Evolutionary conservation across 2,888 invertebrate genomes (phyloP).

Genomic region (Tuberolachnus salignus): DNA sequence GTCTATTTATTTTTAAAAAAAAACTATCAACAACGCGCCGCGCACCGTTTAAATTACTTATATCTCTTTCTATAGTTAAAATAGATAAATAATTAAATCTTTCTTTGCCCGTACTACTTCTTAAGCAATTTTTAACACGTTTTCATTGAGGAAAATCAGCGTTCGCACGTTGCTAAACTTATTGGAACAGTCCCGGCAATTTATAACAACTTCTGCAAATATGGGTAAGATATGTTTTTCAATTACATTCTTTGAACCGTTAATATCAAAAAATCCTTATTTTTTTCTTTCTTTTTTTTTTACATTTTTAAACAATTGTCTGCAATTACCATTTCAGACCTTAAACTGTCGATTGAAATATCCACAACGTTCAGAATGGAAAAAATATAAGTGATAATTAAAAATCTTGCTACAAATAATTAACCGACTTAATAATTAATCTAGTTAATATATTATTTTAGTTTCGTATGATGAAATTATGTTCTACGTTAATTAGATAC

Average conservation of each 20-base stretch:
- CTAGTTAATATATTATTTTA: not conserved
- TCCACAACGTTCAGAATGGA: not conserved
- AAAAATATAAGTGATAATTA: not conserved
- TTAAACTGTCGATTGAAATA: not conserved
- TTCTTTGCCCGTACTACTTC: not conserved
- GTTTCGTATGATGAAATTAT: not conserved
- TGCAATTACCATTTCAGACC: not conserved
- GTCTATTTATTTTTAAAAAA: constrained; percentile 4
- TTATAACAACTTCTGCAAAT: constrained; percentile 26
- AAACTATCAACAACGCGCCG: not conserved
- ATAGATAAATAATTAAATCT: constrained; percentile 10
- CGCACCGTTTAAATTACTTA: not conserved
- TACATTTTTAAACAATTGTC: not conserved
- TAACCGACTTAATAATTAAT: not conserved
- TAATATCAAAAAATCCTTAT: too few species aligned
- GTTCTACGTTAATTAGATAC: not conserved
- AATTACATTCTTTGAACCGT: too few species aligned
- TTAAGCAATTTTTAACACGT: constrained; percentile 12
- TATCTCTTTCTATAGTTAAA: constrained; percentile 2
- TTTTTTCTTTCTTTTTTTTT: too few species aligned
- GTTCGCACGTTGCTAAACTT: too few species aligned
- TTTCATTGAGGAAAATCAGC: constrained; percentile 33
- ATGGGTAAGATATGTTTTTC: constrained; percentile 18
- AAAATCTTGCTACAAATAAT: not conserved
- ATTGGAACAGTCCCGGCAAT: constrained; percentile 5